These are phyloP conservation scores for Apodemia zela DNA, from an alignment of 2,888 invertebrate species.

Conservation along the genomic window DNA sequence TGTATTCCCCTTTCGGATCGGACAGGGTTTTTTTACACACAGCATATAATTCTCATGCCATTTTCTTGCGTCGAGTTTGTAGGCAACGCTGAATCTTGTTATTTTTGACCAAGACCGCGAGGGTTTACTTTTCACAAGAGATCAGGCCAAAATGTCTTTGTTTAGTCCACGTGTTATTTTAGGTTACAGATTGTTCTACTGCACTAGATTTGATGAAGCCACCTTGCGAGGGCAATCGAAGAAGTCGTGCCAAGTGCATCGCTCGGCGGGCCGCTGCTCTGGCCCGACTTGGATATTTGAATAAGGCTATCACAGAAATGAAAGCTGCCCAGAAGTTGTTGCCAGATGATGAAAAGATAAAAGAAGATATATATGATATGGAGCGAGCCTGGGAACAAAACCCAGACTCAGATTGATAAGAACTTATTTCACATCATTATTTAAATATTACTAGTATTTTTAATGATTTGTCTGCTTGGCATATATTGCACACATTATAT, in stretches of 20 bases:
- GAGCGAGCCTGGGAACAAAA: conserved; percentile 89
- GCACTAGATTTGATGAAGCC: conserved; percentile 89
- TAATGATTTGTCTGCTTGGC: too few species aligned
- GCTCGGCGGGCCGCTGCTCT: conserved; percentile 88
- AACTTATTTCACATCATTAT: conserved; percentile 7
- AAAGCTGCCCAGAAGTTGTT: conserved; percentile 85
- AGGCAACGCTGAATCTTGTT: too few species aligned
- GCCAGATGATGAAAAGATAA: conserved; percentile 82
- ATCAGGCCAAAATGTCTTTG: too few species aligned
- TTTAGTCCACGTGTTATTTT: conserved; percentile 17
- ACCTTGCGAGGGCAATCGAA: conserved; percentile 84
- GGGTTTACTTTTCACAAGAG: too few species aligned
- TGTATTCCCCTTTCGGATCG: too few species aligned
- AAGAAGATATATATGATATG: conserved; percentile 84
- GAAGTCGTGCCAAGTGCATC: conserved; percentile 86
- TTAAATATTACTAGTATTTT: too few species aligned
- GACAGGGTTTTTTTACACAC: too few species aligned
- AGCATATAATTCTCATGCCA: too few species aligned
- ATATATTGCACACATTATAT: too few species aligned
- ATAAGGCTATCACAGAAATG: conserved; percentile 87
- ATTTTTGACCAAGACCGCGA: too few species aligned
- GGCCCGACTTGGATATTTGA: conserved; percentile 83
- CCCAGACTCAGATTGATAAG: conserved; percentile 77
- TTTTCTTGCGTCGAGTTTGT: too few species aligned
- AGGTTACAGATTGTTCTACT: conserved; percentile 80